Base-by-base conservation (phyloP, 2,113 vertebrate species). In the Cygnus buccinator region DNA sequence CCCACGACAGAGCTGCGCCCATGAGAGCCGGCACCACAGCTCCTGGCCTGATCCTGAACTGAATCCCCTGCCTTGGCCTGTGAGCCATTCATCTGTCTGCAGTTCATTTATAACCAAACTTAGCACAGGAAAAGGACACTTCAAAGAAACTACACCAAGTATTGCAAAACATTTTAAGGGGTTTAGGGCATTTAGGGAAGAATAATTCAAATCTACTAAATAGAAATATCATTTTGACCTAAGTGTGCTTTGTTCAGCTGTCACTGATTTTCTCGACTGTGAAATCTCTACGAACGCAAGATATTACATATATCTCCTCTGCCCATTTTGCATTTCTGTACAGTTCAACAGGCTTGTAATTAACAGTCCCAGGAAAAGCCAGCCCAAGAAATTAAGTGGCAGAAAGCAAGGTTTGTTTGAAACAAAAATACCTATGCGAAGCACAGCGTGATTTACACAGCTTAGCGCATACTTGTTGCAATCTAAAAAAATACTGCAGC, bases 401-500 rank as follows among this genome's bases (percentile, higher is more conserved):
- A 76, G 73, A 61, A 82, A 81, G 71, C 0, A 7, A 71, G n/a
- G 59, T 74, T 63, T 55, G 82, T 88, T 71, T 93, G 90, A 78
- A 90, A 66, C 76, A 46, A 44, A 85, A 94, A 94, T 57, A 86
- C 87, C 94, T 77, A 77, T 0, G 2, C 46, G 20, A 87, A 90
- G 85, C 92, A 89, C 61, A 5, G 62, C 18, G 9, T 1, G 65
- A 94, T 73, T 93, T 87, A 78, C 8, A 48, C 6, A 43, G 95
- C 90, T 96, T 73, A 94, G 80, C 13, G 79, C 90, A 74, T 84
- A 72, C 88, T 94, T 90, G 87, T 6, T 65, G 76, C 86, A 57
- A 94, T 89, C 94, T 81, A 90, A 87, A 94, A 90, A 95, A 94
- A 95, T 87, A 93, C 89, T 90, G 33, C 88, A 89, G 8, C 93